Conservation (phyloP, 2,797 vertebrate genomes). For the Buphagus erythrorhynchus region DNA sequence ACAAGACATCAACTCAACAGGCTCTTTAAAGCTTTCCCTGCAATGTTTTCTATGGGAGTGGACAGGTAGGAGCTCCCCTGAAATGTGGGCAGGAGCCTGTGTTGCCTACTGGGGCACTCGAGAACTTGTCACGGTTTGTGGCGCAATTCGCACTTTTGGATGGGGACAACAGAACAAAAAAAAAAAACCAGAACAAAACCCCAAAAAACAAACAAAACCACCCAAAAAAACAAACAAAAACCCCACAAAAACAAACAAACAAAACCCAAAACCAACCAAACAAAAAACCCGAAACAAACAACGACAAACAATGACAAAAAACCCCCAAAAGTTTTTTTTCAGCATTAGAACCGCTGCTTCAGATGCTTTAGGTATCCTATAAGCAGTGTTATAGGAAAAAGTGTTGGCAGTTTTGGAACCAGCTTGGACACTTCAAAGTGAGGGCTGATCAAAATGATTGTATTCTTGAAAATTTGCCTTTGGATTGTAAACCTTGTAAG, state of each 20-base stretch:
- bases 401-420: not conserved
- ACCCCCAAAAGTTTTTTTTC: not conserved
- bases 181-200: no score
- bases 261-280: not conserved
- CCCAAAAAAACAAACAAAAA: no score
- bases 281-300: no score
- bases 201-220: no score
- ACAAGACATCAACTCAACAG: not conserved
- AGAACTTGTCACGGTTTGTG: not conserved
- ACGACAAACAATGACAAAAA: no score
- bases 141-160: not conserved
- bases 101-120: rapidly evolving
- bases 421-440: not conserved
- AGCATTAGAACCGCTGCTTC: not conserved
- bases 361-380: not conserved
- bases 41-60: not conserved
- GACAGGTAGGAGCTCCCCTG: not conserved
- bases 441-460: not conserved
- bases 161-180: not conserved
- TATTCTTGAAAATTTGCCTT: not conserved
- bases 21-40: not conserved
- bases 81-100: not conserved
- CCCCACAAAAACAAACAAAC: no score
- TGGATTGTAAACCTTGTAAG: not conserved
- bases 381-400: not conserved